A percentile compares a stretch with the other conserved stretches of the same genome.
These are phyloP conservation scores for Sphaerodactylus townsendi DNA, from an alignment of 2,113 vertebrate genomes.

Conservation along the genomic window DNA sequence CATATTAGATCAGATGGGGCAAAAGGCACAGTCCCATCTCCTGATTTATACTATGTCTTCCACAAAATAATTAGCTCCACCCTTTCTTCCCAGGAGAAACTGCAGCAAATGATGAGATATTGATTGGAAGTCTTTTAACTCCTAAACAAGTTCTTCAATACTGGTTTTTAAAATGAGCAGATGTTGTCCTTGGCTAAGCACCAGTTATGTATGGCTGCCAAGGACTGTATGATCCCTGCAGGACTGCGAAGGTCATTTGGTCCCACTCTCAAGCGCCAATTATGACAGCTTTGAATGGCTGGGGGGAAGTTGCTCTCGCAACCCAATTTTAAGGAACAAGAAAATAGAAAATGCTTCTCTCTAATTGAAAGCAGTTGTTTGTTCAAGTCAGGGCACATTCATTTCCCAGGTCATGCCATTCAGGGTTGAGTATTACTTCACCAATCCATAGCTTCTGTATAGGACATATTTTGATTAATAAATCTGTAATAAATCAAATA, in stretches of 20 bases:
- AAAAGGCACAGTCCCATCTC: not conserved
- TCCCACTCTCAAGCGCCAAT: conserved; percentile 5
- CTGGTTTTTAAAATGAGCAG: conserved; percentile 1
- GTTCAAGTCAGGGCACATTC: not conserved
- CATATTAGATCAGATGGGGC: not conserved
- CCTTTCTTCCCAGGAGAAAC: not conserved
- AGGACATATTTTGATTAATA: not conserved
- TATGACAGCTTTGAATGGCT: conserved; percentile 18
- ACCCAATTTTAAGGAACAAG: conserved; percentile 31
- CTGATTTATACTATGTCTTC: not conserved
- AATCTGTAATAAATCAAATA: not conserved
- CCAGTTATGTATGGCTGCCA: not conserved
- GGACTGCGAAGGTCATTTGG: conserved; percentile 20
- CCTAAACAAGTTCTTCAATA: not conserved
- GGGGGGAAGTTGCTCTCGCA: conserved; percentile 29
- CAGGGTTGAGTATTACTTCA: not conserved
- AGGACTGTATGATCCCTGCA: not conserved
- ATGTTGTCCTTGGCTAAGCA: not conserved
- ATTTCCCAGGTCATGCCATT: not conserved
- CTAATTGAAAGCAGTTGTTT: conserved; percentile 24
- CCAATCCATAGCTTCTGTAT: not conserved
- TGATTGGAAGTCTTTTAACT: conserved; percentile 4
- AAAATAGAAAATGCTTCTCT: conserved; percentile 34
- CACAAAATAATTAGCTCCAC: not conserved
- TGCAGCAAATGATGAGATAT: conserved; percentile 9